Evolutionary conservation across 2,888 invertebrate genomes (phyloP), one percentile per base, ranked within the genome.

Genomic region (Microctonus hyperodae): DNA sequence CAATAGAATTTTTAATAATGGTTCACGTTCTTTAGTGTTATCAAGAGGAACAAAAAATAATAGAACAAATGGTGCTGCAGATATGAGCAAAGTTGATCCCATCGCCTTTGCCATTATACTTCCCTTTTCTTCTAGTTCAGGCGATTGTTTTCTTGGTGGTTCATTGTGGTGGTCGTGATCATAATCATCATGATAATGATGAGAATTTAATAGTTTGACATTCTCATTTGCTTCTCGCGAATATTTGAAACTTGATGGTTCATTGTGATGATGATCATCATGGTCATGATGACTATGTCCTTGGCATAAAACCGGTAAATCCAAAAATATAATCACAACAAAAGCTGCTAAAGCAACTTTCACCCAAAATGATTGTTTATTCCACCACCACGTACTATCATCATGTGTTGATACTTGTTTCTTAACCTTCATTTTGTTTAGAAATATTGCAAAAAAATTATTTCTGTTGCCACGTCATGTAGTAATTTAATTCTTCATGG

Each of bases 41-140:
- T 97, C 95, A 64, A 99, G 86, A 0, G 98, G 98, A 76, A 99
- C 96, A 69, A 97, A 89, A 79, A 96, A 94, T 6, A 99, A 87
- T 72, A 99, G 92, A 53, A 98, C 86, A 81, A 96, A 97, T 0
- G 99, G 99, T 5, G 96, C 96, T 64, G 95, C 91, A 82, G 98
- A 98, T 79, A 99, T 98, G 65, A 98, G 87, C 9, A 97, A 83
- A 0, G 99, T 99, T 1, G 98, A 95, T 28, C 90, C 90, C 78
- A 97, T 87, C 0, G 97, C 96, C 84, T 93, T 90, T 33, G 92
- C 51, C 48, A 82, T 74, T 7, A 84, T 79, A 73, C 75, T 80
- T 50, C 68, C 74, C 37, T 73, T 69, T 58, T 77, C 75, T 7
- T 70, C 70, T 1, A 56, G 71, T 67, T 7, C 20, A 7, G 40